Conservation (phyloP, 2,888 invertebrate genomes). For the Pristionchus entomophagus region DNA sequence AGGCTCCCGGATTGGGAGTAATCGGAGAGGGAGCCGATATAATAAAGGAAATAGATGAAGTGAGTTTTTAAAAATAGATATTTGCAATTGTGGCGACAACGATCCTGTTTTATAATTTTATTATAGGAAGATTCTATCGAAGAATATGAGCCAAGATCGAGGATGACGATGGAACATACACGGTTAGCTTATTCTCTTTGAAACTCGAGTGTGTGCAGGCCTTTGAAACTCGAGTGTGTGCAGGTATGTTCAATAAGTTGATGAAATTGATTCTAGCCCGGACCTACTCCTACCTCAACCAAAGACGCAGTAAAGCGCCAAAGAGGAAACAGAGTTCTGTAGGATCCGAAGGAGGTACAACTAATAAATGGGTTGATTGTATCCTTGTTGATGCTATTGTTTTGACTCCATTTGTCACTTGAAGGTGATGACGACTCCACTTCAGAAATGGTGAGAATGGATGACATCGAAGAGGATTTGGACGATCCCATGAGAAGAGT, state of each 20-base stretch:
- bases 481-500: constrained; percentile 37
- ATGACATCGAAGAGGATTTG: constrained; percentile 36
- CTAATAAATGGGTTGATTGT: too few species aligned
- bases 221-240: too few species aligned
- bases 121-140: background rate
- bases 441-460: constrained; percentile 19
- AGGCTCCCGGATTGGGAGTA: constrained; percentile 18
- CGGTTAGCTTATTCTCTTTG: background rate
- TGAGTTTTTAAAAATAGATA: background rate
- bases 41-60: constrained; percentile 18
- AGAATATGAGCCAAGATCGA: background rate
- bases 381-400: background rate
- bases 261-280: background rate
- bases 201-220: background rate
- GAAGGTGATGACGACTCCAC: background rate
- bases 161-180: background rate
- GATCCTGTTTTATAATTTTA: background rate
- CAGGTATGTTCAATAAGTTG: too few species aligned
- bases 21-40: constrained; percentile 9
- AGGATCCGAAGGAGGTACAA: background rate
- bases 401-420: background rate
- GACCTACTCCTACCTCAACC: background rate
- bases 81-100: background rate
- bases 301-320: background rate
- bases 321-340: constrained; percentile 11